These are phyloP conservation scores for Gorsachius magnificus DNA, from an alignment of 2,797 vertebrate species.

Conservation along the genomic window DNA sequence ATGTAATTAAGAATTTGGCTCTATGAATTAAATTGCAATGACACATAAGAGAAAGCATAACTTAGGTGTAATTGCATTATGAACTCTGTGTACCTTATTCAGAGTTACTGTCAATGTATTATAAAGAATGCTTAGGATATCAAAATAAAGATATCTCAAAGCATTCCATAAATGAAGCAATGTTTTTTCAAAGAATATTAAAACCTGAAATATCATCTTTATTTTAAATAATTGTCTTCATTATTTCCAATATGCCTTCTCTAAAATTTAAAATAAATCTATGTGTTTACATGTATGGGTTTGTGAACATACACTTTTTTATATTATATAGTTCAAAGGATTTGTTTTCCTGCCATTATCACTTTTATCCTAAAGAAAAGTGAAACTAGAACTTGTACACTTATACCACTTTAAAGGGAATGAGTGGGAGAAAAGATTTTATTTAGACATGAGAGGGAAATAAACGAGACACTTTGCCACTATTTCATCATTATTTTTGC, in stretches of 20 bases:
- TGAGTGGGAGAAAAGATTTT: fast-evolving
- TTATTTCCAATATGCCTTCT: not conserved
- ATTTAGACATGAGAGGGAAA: not conserved
- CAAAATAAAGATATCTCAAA: not conserved
- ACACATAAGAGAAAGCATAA: not conserved
- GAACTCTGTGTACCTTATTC: not conserved
- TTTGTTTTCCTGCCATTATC: not conserved
- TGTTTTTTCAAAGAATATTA: not conserved
- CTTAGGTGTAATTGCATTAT: not conserved
- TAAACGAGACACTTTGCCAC: not conserved
- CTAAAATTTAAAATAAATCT: not conserved
- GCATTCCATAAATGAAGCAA: not conserved
- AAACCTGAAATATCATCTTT: not conserved
- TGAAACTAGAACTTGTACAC: not conserved
- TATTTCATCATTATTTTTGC: not conserved
- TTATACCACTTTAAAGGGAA: not conserved
- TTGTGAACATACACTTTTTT: not conserved
- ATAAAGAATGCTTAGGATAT: not conserved
- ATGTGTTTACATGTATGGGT: not conserved
- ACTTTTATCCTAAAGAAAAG: not conserved
- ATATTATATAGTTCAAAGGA: not conserved
- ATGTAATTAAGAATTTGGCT: not conserved
- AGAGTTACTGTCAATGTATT: not conserved
- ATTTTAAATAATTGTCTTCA: not conserved
- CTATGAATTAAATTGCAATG: not conserved